A percentile compares a stretch with the other conserved stretches of the same genome.
phyloP scores from a whole-genome alignment of 2,797 vertebrate genomes.

The Crax fasciolata region DNA sequence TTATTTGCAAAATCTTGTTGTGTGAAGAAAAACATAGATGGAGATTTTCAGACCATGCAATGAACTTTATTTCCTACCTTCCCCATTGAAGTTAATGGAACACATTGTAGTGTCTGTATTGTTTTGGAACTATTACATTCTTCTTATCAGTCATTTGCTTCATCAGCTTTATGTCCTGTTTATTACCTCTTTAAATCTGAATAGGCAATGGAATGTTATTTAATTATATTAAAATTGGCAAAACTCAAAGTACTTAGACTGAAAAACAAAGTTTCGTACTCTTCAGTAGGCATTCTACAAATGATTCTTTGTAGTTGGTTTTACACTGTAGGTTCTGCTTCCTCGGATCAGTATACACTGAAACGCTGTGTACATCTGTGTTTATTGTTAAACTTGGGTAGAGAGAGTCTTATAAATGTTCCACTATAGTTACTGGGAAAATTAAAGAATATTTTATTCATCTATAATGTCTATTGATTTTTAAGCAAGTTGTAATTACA shows the following conservation, averaged over 20 bases:
- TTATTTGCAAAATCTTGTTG: not conserved
- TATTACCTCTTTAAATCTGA: not conserved
- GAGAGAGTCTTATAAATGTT: constrained; percentile 45
- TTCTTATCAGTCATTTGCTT: not conserved
- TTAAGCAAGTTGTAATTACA: not conserved
- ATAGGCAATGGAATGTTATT: not conserved
- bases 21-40: not conserved
- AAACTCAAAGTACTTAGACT: not conserved
- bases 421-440: constrained; percentile 16
- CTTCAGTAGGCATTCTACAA: not conserved
- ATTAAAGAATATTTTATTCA: constrained; percentile 52
- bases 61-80: not conserved
- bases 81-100: not conserved
- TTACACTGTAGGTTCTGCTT: not conserved
- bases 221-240: not conserved
- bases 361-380: not conserved
- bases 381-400: constrained; percentile 1
- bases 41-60: not conserved
- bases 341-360: not conserved
- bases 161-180: not conserved
- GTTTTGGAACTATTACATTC: not conserved
- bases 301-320: not conserved
- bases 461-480: constrained; percentile 32
- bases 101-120: not conserved
- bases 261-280: not conserved